Conservation (phyloP, 2,888 invertebrate genomes). For the Unio delphinus region DNA sequence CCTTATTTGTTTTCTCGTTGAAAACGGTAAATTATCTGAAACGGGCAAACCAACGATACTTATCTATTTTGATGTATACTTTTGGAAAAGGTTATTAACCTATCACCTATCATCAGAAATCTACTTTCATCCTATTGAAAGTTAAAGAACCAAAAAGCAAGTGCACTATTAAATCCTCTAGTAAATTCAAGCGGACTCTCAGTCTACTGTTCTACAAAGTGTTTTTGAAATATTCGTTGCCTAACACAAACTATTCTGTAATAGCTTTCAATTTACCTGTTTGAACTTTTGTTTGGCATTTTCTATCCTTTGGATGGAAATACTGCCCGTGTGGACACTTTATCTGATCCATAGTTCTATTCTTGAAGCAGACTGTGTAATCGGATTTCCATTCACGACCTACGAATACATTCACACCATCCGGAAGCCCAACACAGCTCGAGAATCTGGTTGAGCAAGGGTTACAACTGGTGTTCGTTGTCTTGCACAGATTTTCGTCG, state of each 20-base stretch:
- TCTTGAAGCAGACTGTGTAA: slow-evolving; percentile 5
- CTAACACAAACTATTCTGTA: no score
- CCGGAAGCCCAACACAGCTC: not conserved
- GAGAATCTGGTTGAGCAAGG: not conserved
- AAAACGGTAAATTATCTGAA: no score
- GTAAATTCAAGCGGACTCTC: no score
- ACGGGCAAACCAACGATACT: not conserved
- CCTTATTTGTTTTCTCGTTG: no score
- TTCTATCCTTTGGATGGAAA: slow-evolving; percentile 23
- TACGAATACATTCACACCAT: slow-evolving; percentile 6
- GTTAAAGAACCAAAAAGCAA: no score
- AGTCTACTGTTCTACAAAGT: no score
- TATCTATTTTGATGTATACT: no score
- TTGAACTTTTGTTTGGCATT: slow-evolving; percentile 19
- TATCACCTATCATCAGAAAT: no score
- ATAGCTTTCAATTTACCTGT: slow-evolving; percentile 12
- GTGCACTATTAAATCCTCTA: no score
- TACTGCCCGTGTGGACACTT: slow-evolving; percentile 9
- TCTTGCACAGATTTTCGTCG: slow-evolving; percentile 1
- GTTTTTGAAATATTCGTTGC: no score
- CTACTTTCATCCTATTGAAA: no score
- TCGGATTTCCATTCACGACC: slow-evolving; percentile 8
- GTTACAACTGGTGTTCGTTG: not conserved
- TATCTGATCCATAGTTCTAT: slow-evolving; percentile 4
- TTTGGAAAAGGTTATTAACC: no score